These are phyloP conservation scores for Orbicella faveolata DNA, from an alignment of 64 coral and sea anemone genomes.

Conservation along the genomic window DNA sequence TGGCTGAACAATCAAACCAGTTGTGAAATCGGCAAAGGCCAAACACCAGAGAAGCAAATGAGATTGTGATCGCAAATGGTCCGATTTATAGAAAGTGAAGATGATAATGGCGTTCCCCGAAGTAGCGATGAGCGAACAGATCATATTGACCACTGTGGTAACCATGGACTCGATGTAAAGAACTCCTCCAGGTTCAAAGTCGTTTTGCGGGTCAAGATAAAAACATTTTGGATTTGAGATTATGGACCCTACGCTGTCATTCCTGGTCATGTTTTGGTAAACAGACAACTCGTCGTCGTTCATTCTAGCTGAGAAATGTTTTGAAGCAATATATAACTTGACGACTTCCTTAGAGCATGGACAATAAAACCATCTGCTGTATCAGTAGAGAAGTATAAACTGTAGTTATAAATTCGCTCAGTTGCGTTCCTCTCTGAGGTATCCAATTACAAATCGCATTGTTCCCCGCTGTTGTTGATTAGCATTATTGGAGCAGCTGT, in stretches of 20 bases:
- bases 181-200: background rate
- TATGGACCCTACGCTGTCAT: background rate
- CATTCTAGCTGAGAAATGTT: background rate
- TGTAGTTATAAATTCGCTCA: background rate
- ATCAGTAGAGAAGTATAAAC: background rate
- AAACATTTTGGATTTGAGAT: background rate
- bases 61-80: conserved; percentile 32
- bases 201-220: conserved; percentile 2
- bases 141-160: background rate
- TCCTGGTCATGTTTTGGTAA: background rate
- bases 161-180: background rate
- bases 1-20: conserved; percentile 51
- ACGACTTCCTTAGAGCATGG: background rate
- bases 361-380: background rate
- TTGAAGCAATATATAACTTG: background rate
- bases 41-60: conserved; percentile 42
- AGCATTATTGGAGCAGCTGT: background rate
- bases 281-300: background rate
- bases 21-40: conserved; percentile 41
- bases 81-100: conserved; percentile 28
- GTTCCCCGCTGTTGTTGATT: background rate
- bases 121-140: background rate
- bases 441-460: background rate
- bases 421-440: background rate
- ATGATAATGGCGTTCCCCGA: conserved; percentile 38